Evolutionary conservation across 2,113 vertebrate genomes (phyloP).

Genomic region (Lagopus leucura): DNA sequence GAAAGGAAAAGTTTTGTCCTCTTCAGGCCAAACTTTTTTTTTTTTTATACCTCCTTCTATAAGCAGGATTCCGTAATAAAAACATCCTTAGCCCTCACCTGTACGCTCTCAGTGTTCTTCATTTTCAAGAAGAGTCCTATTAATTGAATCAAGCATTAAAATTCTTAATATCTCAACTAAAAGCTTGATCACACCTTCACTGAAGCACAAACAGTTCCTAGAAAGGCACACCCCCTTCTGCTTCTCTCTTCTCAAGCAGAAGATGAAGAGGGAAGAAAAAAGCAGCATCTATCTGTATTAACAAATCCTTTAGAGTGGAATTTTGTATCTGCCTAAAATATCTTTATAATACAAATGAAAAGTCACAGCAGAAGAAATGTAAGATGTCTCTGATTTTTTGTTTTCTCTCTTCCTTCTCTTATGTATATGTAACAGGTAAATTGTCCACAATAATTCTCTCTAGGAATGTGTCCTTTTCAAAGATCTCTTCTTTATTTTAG

Average conservation of each 20-base stretch:
- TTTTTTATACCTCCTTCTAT: not conserved
- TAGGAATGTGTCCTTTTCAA: not conserved
- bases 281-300: not conserved
- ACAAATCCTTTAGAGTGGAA: not conserved
- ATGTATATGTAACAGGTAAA: not conserved
- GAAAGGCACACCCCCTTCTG: rapidly evolving
- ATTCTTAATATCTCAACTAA: not conserved
- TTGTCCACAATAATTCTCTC: not conserved
- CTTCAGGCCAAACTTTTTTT: not conserved
- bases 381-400: not conserved
- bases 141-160: not conserved
- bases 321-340: not conserved
- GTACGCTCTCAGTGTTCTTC: not conserved
- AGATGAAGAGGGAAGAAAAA: not conserved
- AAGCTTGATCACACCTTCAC: not conserved
- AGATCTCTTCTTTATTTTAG: not conserved
- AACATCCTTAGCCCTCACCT: not conserved
- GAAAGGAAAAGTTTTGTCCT: not conserved
- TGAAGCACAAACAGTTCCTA: not conserved
- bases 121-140: not conserved
- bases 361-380: not conserved
- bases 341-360: not conserved
- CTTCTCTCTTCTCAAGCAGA: not conserved
- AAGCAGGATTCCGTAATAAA: not conserved
- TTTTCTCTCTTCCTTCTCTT: not conserved